Percentiles rank a stretch among this genome's conserved stretches.
phyloP scores from a whole-genome alignment of 2,797 vertebrate genomes.

The Heteromormyrus szaboi region DNA sequence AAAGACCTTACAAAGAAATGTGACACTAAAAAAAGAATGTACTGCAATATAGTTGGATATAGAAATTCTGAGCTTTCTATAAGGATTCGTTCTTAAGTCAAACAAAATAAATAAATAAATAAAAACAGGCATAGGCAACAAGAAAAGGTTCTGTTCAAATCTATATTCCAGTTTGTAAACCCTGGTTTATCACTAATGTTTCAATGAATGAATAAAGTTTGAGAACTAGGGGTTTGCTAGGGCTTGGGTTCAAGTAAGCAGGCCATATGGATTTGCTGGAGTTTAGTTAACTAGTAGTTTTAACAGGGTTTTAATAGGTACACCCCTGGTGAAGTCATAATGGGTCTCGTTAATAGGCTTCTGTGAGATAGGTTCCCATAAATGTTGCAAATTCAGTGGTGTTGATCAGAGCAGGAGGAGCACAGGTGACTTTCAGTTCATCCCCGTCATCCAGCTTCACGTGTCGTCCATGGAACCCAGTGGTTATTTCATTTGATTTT shows the following conservation, averaged over 20 bases:
- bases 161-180: not conserved
- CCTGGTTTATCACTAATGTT: too few relatives aligned
- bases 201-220: not conserved
- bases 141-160: not conserved
- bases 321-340: not conserved
- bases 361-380: not conserved
- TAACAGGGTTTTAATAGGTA: not conserved
- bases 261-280: not conserved
- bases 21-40: not conserved
- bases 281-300: not conserved
- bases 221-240: not conserved
- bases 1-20: not conserved
- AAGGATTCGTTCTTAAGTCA: not conserved
- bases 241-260: not conserved
- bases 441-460: not conserved
- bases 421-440: not conserved
- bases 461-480: not conserved
- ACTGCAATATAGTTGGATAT: not conserved
- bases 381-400: not conserved
- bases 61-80: not conserved
- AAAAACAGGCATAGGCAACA: not conserved
- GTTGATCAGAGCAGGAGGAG: conserved; percentile 6
- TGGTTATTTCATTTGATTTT: not conserved
- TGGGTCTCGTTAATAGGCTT: not conserved
- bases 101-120: conserved; percentile 8